phyloP scores from a whole-genome alignment of 2,888 invertebrate genomes.

The Dione vanillae region DNA sequence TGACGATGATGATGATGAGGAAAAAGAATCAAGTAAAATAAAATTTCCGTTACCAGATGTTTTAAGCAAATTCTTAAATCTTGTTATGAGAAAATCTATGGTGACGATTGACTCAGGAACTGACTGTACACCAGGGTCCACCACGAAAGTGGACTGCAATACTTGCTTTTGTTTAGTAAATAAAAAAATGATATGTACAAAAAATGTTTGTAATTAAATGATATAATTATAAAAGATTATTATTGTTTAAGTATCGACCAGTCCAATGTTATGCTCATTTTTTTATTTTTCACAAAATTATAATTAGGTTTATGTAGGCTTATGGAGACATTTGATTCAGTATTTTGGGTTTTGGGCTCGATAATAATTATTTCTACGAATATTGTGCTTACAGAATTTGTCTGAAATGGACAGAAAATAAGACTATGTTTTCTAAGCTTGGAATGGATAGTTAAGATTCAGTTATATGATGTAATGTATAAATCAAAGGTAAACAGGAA shows the following conservation, averaged over 20 bases:
- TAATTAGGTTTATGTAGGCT: no score
- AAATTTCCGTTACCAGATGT: constrained; percentile 49
- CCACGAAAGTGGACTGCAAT: constrained; percentile 56
- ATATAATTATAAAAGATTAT: neutral
- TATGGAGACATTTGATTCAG: no score
- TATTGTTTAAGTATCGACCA: neutral
- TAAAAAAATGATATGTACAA: constrained; percentile 64
- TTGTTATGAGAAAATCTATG: constrained; percentile 61
- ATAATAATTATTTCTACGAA: no score
- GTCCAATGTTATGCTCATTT: no score
- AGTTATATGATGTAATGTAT: no score
- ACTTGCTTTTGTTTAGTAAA: constrained; percentile 67
- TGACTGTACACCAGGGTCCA: constrained; percentile 58
- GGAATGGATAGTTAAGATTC: no score
- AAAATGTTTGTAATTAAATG: constrained; percentile 55
- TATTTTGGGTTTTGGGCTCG: no score
- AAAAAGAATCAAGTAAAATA: neutral
- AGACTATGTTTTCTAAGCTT: no score
- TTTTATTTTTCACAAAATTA: no score
- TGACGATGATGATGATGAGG: neutral
- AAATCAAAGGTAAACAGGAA: no score
- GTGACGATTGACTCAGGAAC: constrained; percentile 52
- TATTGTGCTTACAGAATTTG: no score
- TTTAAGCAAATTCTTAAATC: constrained; percentile 55
- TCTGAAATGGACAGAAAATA: no score